phyloP scores from a whole-genome alignment of 2,888 invertebrate genomes.

The Mythimna lalbum region DNA sequence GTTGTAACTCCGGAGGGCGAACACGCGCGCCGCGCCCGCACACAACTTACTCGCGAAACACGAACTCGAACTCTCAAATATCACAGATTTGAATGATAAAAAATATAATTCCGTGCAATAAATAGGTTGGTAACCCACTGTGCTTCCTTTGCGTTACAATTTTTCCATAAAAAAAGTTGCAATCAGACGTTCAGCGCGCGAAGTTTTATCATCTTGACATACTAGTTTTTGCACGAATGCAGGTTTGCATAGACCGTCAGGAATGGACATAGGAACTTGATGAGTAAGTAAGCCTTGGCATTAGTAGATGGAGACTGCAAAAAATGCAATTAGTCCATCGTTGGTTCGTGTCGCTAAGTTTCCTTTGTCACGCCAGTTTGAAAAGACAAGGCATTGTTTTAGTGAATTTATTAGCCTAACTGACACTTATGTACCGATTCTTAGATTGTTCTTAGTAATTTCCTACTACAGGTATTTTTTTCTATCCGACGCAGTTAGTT shows the following conservation, averaged over 20 bases:
- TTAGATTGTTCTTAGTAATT: conserved; percentile 60
- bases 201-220: conserved; percentile 80
- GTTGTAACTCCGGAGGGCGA: conserved; percentile 81
- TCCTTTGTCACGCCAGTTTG: conserved; percentile 87
- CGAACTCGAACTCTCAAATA: conserved; percentile 76
- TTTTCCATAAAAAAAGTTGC: conserved; percentile 70
- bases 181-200: conserved; percentile 71
- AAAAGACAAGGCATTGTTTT: conserved; percentile 85
- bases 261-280: conserved; percentile 87
- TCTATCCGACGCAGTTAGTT: conserved; percentile 36
- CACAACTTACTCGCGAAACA: conserved; percentile 86
- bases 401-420: conserved; percentile 82
- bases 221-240: conserved; percentile 82
- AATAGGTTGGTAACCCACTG: conserved; percentile 80
- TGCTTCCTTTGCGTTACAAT: conserved; percentile 71
- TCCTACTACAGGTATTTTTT: conserved; percentile 52
- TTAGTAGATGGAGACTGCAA: conserved; percentile 83
- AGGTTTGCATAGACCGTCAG: conserved; percentile 84
- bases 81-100: conserved; percentile 60
- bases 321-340: conserved; percentile 87
- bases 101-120: conserved; percentile 68
- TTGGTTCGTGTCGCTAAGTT: conserved; percentile 81
- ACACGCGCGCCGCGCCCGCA: conserved; percentile 84
- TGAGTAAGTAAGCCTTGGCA: conserved; percentile 89
- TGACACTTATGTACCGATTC: conserved; percentile 73